phyloP scores from a whole-genome alignment of 2,113 vertebrate genomes.

The Heterotilapia buettikoferi region DNA sequence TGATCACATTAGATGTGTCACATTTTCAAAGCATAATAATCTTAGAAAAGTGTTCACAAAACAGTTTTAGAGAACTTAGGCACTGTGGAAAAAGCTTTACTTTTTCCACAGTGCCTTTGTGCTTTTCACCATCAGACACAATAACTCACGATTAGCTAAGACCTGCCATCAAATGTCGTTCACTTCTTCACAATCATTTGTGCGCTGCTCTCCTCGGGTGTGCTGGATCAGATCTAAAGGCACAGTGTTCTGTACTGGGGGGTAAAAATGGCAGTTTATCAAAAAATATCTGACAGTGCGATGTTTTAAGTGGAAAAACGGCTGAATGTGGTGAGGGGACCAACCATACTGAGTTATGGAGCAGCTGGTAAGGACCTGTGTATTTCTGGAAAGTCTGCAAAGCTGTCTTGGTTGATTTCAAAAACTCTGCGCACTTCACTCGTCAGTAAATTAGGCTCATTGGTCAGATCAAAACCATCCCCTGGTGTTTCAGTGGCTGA shows the following conservation, averaged over 20 bases:
- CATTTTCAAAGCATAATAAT: neutral
- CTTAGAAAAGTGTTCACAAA: neutral
- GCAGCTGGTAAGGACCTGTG: neutral
- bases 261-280: neutral
- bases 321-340: neutral
- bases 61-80: neutral
- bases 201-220: neutral
- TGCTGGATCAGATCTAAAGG: neutral
- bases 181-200: neutral
- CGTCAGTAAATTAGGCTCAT: neutral
- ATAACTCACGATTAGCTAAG: neutral
- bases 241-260: neutral
- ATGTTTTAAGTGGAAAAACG: neutral
- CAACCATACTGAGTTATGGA: neutral
- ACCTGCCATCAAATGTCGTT: neutral
- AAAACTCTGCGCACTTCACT: neutral
- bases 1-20: neutral
- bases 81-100: too few species aligned
- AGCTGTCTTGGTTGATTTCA: neutral
- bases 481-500: neutral
- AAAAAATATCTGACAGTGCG: neutral
- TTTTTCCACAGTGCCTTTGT: neutral
- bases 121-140: neutral
- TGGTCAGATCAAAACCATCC: neutral
- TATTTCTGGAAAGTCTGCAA: neutral